These are phyloP conservation scores for Drosophila villosipedis DNA, from an alignment of 2,888 invertebrate species.

Conservation along the genomic window DNA sequence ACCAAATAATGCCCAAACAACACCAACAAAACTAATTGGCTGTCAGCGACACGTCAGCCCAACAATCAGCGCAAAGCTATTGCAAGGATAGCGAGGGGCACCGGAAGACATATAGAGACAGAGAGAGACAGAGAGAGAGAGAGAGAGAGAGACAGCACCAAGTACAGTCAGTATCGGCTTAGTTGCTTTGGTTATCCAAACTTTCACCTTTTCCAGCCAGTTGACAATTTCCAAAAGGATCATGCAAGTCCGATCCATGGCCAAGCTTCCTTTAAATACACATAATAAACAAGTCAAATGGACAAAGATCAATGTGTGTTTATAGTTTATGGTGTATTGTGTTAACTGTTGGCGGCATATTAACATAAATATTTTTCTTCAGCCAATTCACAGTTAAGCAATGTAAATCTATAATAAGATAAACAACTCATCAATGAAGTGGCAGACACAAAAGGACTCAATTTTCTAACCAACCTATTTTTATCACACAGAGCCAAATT, in stretches of 20 bases:
- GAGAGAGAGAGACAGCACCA: background rate
- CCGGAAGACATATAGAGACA: background rate
- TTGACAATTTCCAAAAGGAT: background rate
- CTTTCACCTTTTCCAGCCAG: background rate
- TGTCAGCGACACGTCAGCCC: slow-evolving; percentile 50
- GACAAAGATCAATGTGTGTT: background rate
- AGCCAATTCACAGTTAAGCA: background rate
- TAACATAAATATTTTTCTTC: background rate
- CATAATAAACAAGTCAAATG: background rate
- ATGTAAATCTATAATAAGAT: background rate
- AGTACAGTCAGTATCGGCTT: background rate
- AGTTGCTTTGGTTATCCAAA: background rate
- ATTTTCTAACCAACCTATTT: slow-evolving; percentile 4
- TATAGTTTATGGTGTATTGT: background rate
- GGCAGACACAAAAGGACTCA: slow-evolving; percentile 1
- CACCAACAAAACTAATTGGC: slow-evolving; percentile 53
- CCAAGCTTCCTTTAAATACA: background rate
- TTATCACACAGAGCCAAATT: slow-evolving; percentile 1
- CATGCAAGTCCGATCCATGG: background rate
- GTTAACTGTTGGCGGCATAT: background rate
- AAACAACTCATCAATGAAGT: background rate
- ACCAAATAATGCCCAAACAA: slow-evolving; percentile 40
- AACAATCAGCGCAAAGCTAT: background rate
- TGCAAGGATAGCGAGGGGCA: background rate
- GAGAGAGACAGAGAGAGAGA: background rate